phyloP scores from a whole-genome alignment of 2,797 vertebrate genomes.

The Enteromius argenteus region DNA sequence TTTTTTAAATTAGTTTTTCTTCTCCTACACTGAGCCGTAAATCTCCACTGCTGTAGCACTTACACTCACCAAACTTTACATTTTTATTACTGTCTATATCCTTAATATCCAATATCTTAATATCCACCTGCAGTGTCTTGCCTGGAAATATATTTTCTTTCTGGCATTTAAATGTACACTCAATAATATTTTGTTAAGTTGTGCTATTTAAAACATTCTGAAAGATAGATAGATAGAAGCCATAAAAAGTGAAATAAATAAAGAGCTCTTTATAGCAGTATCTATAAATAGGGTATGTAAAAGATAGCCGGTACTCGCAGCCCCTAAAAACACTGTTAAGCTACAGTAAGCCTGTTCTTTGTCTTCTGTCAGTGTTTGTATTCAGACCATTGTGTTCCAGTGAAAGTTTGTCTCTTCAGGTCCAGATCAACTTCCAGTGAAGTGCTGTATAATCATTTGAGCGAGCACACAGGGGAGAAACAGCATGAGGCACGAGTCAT shows the following conservation, averaged over 20 bases:
- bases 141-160: too few species aligned
- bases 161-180: too few species aligned
- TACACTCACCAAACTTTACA: too few species aligned
- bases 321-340: not conserved
- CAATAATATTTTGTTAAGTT: not conserved
- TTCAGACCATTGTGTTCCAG: constrained; percentile 20
- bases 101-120: too few species aligned
- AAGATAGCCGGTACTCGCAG: not conserved
- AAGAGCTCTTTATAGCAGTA: not conserved
- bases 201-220: not conserved
- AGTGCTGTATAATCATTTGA: not conserved
- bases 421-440: not conserved
- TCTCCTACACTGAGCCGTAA: too few species aligned
- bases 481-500: not conserved
- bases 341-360: constrained; percentile 1
- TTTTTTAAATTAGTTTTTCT: too few species aligned
- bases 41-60: too few species aligned
- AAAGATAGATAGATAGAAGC: not conserved
- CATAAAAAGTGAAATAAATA: not conserved
- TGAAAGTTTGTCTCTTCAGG: not conserved
- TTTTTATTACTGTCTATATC: too few species aligned
- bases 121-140: too few species aligned
- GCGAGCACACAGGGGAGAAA: not conserved
- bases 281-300: not conserved
- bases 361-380: constrained; percentile 22